Evolutionary conservation across 2,113 vertebrate genomes (phyloP).

Genomic region (Synodontis membranacea): DNA sequence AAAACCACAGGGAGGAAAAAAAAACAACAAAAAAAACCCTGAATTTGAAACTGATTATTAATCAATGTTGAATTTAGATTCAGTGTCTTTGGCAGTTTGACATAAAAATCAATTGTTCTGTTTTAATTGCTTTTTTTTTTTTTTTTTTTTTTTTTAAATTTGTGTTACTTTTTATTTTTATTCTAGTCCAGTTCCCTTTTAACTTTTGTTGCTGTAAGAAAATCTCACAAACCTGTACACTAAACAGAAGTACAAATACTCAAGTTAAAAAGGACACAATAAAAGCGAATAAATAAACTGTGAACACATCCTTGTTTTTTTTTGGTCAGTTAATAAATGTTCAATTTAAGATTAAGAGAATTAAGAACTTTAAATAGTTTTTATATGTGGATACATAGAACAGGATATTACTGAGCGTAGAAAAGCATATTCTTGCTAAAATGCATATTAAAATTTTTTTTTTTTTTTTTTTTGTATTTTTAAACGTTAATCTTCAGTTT

Average conservation of each 20-base stretch:
- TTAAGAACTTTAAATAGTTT: background rate
- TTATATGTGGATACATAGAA: background rate
- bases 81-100: background rate
- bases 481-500: background rate
- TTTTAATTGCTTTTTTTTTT: background rate
- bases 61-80: constrained; percentile 2
- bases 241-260: constrained; percentile 30
- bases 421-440: background rate
- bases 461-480: background rate
- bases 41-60: constrained; percentile 3
- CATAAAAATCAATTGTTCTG: background rate
- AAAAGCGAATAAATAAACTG: constrained; percentile 70
- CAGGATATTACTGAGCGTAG: background rate
- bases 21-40: no score
- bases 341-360: background rate
- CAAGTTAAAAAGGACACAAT: constrained; percentile 63
- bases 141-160: constrained; percentile 30
- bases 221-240: constrained; percentile 18
- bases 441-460: background rate
- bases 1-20: background rate
- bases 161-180: constrained; percentile 58
- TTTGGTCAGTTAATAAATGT: background rate
- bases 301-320: background rate
- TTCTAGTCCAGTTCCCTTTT: constrained; percentile 23
- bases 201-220: constrained; percentile 20